phyloP scores from a whole-genome alignment of 2,113 vertebrate species.

The Anarhynchus alexandrinus region DNA sequence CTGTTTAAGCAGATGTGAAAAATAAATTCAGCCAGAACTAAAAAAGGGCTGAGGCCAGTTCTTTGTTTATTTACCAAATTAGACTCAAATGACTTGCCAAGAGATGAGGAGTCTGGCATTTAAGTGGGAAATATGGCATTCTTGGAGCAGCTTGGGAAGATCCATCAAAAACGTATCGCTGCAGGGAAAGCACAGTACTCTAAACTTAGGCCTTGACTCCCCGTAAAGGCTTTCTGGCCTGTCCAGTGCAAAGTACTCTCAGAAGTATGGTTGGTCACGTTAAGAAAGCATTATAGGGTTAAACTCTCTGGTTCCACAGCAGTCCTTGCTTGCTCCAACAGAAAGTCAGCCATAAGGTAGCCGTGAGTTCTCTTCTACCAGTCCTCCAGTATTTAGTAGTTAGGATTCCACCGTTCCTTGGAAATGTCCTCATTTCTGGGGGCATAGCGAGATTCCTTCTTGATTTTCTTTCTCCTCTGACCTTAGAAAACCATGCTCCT shows the following conservation, averaged over 20 bases:
- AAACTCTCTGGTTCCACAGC: neutral
- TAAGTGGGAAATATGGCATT: neutral
- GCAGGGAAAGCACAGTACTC: neutral
- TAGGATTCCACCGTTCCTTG: neutral
- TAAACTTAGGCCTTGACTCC: neutral
- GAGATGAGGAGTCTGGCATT: neutral
- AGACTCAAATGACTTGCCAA: slow-evolving; percentile 1
- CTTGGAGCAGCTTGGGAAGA: neutral
- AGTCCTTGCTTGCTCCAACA: neutral
- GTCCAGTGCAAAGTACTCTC: neutral
- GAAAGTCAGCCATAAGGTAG: neutral
- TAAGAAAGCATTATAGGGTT: neutral
- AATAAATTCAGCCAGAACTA: neutral
- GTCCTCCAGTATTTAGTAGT: neutral
- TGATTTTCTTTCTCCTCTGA: neutral
- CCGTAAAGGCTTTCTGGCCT: neutral
- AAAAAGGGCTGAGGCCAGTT: neutral
- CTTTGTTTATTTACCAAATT: slow-evolving; percentile 35
- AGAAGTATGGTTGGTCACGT: neutral
- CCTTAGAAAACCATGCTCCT: neutral
- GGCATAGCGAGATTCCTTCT: neutral
- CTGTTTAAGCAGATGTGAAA: slow-evolving; percentile 38
- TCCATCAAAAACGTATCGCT: neutral
- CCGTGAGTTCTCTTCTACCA: neutral
- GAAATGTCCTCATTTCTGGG: neutral